A percentile compares a stretch with the other conserved stretches of the same genome.
Conservation (phyloP, 2,113 vertebrate species). For the Anguilla japonica region DNA sequence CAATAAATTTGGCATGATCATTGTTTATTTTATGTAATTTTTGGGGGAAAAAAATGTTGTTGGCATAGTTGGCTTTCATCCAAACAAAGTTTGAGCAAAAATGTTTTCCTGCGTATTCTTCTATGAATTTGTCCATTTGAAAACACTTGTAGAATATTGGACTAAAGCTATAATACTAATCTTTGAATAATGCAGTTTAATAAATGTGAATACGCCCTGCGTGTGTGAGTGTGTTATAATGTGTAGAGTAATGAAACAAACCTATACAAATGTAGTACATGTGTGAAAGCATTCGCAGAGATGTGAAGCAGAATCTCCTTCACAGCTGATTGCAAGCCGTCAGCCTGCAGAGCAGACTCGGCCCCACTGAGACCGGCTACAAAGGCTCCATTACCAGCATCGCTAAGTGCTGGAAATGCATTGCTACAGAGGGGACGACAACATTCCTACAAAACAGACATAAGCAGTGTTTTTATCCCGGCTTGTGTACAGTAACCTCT, state of each 20-base stretch:
- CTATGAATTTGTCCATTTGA: no score
- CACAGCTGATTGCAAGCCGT: background rate
- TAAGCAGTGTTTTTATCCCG: background rate
- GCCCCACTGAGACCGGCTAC: background rate
- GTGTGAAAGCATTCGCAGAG: background rate
- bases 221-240: background rate
- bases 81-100: no score
- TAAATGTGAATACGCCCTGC: background rate
- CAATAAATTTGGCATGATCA: no score
- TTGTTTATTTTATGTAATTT: no score
- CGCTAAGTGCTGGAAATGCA: background rate
- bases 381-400: background rate
- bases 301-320: background rate
- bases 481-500: background rate
- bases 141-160: no score
- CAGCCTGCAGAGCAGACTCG: background rate
- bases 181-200: no score
- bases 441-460: background rate
- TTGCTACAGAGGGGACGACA: background rate
- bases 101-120: no score
- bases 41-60: no score
- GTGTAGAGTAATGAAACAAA: background rate
- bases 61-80: no score
- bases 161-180: no score
- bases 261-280: no score